These are phyloP conservation scores for Apamea crenata DNA, from an alignment of 2,888 invertebrate species.

Conservation along the genomic window DNA sequence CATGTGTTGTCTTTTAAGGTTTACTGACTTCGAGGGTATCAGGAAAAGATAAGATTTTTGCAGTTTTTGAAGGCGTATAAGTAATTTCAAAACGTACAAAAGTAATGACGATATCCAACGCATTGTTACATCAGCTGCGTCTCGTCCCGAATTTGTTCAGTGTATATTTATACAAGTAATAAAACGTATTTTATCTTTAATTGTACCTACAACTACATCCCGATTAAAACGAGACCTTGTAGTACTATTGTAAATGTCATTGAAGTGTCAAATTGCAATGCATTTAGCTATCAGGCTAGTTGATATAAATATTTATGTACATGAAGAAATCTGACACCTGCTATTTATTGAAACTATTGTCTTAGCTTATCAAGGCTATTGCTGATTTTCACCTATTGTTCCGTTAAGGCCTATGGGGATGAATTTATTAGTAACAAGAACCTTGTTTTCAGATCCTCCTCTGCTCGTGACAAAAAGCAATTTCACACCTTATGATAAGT, in stretches of 20 bases:
- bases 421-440: background rate
- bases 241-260: conserved; percentile 27
- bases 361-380: conserved; percentile 29
- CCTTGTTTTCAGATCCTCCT: background rate
- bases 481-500: conserved; percentile 13
- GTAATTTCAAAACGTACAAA: background rate
- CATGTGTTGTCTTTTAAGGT: background rate
- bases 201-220: conserved; percentile 41
- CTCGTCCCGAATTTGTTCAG: conserved; percentile 35
- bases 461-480: background rate
- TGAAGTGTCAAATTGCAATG: conserved; percentile 48
- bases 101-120: conserved; percentile 38
- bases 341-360: conserved; percentile 47
- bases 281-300: conserved; percentile 28
- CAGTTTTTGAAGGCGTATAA: conserved; percentile 3
- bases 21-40: background rate
- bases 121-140: conserved; percentile 62
- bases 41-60: background rate
- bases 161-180: conserved; percentile 31
- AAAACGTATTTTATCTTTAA: conserved; percentile 44
- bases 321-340: conserved; percentile 13
- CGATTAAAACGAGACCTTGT: conserved; percentile 50
- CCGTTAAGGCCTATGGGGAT: too few species aligned
- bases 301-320: conserved; percentile 20
- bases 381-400: conserved; percentile 1